These are phyloP conservation scores for Pinctada fucata DNA, from an alignment of 2,888 invertebrate species.

Conservation along the genomic window DNA sequence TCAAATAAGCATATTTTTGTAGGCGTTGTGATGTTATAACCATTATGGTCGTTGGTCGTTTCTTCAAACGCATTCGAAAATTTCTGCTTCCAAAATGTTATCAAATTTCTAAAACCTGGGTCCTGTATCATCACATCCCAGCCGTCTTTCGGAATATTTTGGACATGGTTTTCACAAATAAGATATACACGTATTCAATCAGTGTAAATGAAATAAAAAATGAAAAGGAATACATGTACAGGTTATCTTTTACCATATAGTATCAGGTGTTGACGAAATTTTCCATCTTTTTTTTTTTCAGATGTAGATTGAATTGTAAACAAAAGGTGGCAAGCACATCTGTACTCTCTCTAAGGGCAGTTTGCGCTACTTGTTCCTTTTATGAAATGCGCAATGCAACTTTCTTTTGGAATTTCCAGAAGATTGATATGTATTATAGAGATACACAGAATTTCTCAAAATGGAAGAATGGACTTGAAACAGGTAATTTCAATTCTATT, in stretches of 20 bases:
- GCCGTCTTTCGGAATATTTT: no score
- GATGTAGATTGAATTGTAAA: constrained; percentile 36
- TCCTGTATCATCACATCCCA: no score
- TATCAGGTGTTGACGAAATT: no score
- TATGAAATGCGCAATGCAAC: constrained; percentile 2
- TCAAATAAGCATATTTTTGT: no score
- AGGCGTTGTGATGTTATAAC: no score
- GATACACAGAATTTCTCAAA: background rate
- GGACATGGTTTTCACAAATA: no score
- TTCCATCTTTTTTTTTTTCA: background rate
- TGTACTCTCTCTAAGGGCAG: constrained; percentile 29
- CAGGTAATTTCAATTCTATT: constrained; percentile 10
- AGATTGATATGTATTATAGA: constrained; percentile 16
- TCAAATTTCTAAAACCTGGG: no score
- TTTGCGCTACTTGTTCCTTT: constrained; percentile 26
- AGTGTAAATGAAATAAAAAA: no score
- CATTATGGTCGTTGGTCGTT: no score
- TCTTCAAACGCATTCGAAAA: no score
- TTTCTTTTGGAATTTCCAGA: constrained; percentile 26
- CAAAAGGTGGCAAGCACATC: constrained; percentile 28
- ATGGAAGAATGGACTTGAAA: constrained; percentile 27
- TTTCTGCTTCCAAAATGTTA: no score
- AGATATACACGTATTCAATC: no score
- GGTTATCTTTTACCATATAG: background rate
- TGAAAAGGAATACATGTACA: background rate